These are phyloP conservation scores for Mythimna ferrago DNA, from an alignment of 2,888 invertebrate genomes.

Conservation along the genomic window DNA sequence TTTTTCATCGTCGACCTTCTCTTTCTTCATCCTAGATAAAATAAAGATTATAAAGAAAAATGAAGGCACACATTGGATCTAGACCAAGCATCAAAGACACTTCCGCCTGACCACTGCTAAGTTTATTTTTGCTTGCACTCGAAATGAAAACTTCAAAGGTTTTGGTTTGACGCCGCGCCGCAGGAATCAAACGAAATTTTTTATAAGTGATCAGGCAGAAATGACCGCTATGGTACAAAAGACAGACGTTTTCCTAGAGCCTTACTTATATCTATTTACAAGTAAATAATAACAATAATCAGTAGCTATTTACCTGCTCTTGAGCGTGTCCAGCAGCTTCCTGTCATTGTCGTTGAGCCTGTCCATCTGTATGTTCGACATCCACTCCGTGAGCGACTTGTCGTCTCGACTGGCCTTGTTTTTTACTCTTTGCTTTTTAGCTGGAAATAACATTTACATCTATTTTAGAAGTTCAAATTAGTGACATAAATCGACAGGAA, in stretches of 20 bases:
- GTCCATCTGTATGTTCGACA: constrained; percentile 87
- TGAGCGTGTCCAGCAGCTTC: constrained; percentile 89
- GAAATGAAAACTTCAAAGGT: too few relatives aligned
- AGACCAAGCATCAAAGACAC: background rate
- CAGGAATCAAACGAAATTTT: too few relatives aligned
- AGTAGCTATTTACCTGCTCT: constrained; percentile 74
- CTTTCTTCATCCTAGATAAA: constrained; percentile 68
- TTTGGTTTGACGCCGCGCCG: too few relatives aligned
- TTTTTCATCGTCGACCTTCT: constrained; percentile 64
- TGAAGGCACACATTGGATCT: background rate
- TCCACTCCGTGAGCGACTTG: constrained; percentile 89
- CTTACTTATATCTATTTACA: too few relatives aligned
- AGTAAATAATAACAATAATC: background rate
- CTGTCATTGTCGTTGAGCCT: constrained; percentile 90
- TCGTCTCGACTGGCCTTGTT: constrained; percentile 88
- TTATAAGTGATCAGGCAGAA: too few relatives aligned
- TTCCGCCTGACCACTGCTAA: too few relatives aligned
- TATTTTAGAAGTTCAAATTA: background rate
- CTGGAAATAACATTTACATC: constrained; percentile 38
- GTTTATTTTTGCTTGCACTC: too few relatives aligned
- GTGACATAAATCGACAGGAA: too few relatives aligned
- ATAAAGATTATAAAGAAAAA: background rate
- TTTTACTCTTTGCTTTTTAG: constrained; percentile 79
- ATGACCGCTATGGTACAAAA: too few relatives aligned
- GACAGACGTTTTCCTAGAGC: too few relatives aligned